phyloP scores from a whole-genome alignment of 2,888 invertebrate genomes.

The Biston stratarius region DNA sequence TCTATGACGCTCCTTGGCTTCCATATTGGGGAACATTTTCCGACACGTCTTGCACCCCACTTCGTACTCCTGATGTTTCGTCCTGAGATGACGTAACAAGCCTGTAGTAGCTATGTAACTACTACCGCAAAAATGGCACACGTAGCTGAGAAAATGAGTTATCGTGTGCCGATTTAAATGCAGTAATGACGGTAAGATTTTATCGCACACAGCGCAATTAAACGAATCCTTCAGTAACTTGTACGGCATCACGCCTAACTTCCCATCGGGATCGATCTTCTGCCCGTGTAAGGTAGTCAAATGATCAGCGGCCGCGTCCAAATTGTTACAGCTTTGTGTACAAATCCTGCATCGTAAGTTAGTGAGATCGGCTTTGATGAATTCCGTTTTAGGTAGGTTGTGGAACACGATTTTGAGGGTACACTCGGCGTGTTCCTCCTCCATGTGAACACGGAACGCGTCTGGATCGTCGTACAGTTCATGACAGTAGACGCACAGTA shows the following conservation, averaged over 20 bases:
- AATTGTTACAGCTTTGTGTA: constrained; percentile 47
- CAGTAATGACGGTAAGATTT: constrained; percentile 69
- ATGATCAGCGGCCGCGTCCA: constrained; percentile 66
- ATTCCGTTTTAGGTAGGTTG: constrained; percentile 73
- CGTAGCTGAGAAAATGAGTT: constrained; percentile 74
- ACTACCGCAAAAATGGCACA: constrained; percentile 76
- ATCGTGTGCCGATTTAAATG: constrained; percentile 77
- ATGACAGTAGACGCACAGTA: constrained; percentile 79
- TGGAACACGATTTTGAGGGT: constrained; percentile 71
- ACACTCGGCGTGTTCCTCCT: constrained; percentile 68
- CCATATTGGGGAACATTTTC: constrained; percentile 74
- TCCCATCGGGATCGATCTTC: constrained; percentile 57
- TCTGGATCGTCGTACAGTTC: constrained; percentile 73
- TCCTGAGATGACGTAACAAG: constrained; percentile 67
- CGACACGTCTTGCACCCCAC: constrained; percentile 71
- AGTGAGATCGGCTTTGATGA: constrained; percentile 74
- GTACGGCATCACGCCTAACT: constrained; percentile 77
- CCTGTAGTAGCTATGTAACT: constrained; percentile 76
- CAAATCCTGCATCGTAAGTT: constrained; percentile 70
- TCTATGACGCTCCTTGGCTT: constrained; percentile 74
- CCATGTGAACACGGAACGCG: constrained; percentile 70
- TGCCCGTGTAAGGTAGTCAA: constrained; percentile 57
- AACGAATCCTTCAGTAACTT: constrained; percentile 63
- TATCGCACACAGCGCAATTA: constrained; percentile 71
- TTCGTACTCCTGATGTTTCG: constrained; percentile 74